A percentile compares a stretch with the other conserved stretches of the same genome.
These are phyloP conservation scores for Heliopora coerulea DNA, from an alignment of 92 coral and sea anemone genomes.

Conservation along the genomic window DNA sequence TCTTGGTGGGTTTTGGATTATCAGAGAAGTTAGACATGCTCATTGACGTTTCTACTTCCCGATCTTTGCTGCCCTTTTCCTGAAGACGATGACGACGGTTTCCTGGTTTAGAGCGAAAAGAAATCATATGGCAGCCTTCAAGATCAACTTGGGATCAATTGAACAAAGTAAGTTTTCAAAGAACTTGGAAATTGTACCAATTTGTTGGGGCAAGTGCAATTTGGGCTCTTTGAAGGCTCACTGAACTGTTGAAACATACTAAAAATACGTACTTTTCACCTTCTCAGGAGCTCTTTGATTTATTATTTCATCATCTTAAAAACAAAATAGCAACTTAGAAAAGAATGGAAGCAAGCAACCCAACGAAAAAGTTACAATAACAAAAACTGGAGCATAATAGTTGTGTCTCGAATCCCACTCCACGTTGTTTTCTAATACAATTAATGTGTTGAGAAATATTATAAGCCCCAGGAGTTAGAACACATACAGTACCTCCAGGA, in stretches of 20 bases:
- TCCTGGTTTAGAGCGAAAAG: slow-evolving; percentile 1
- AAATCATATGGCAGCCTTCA: neutral
- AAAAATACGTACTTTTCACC: slow-evolving; percentile 40
- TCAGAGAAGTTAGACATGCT: slow-evolving; percentile 19
- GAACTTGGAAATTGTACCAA: no score
- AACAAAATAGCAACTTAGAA: slow-evolving; percentile 27
- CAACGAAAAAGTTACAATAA: no score
- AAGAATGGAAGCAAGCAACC: no score
- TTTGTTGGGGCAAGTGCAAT: no score
- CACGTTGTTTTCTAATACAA: no score
- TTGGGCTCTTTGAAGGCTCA: no score
- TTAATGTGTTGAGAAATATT: no score
- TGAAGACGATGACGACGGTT: slow-evolving; percentile 44
- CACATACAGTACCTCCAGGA: no score
- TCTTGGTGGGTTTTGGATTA: slow-evolving; percentile 24
- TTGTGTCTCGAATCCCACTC: no score
- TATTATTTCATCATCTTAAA: slow-evolving; percentile 60
- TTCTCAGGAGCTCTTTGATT: slow-evolving; percentile 64
- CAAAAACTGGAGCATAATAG: no score
- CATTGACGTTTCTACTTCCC: slow-evolving; percentile 13
- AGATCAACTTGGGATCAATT: neutral
- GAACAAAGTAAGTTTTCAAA: neutral
- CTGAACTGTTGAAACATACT: no score
- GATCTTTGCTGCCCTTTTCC: slow-evolving; percentile 19
- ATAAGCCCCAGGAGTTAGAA: no score